Evolutionary conservation across 2,113 vertebrate genomes (phyloP).

Genomic region (Sinocyclocheilus anshuiensis): DNA sequence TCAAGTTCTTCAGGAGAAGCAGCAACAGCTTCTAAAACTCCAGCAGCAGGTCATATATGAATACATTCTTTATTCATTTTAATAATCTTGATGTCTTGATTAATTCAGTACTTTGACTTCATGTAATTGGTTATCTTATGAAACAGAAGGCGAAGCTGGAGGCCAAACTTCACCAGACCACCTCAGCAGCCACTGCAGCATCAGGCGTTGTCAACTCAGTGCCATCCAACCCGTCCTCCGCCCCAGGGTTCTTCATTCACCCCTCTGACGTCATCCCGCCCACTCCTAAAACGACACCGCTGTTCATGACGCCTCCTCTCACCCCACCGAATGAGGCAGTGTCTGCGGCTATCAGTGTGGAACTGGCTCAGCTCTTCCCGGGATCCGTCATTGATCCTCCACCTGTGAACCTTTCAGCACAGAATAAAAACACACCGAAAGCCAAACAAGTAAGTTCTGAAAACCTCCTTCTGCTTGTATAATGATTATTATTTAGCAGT

Average conservation of each 20-base stretch:
- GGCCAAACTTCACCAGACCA: conserved; percentile 98
- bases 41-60: conserved; percentile 89
- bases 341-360: conserved; percentile 92
- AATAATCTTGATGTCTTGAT: not conserved
- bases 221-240: conserved; percentile 90
- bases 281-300: conserved; percentile 96
- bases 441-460: conserved; percentile 85
- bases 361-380: conserved; percentile 96
- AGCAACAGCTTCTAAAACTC: conserved; percentile 99
- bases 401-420: conserved; percentile 88
- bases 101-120: not conserved
- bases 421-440: conserved; percentile 92
- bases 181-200: conserved; percentile 83
- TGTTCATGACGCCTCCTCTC: conserved; percentile 98
- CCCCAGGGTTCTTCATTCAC: conserved; percentile 97
- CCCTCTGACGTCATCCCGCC: conserved; percentile 98
- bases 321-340: conserved; percentile 97
- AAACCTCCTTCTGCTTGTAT: not conserved
- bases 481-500: not conserved
- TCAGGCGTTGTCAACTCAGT: conserved; percentile 90
- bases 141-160: conserved; percentile 97
- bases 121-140: not conserved
- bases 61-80: not conserved
- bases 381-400: conserved; percentile 93
- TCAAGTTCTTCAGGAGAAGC: conserved; percentile 99